Evolutionary conservation across 2,888 invertebrate species (phyloP).

Genomic region (Macaria liturata): DNA sequence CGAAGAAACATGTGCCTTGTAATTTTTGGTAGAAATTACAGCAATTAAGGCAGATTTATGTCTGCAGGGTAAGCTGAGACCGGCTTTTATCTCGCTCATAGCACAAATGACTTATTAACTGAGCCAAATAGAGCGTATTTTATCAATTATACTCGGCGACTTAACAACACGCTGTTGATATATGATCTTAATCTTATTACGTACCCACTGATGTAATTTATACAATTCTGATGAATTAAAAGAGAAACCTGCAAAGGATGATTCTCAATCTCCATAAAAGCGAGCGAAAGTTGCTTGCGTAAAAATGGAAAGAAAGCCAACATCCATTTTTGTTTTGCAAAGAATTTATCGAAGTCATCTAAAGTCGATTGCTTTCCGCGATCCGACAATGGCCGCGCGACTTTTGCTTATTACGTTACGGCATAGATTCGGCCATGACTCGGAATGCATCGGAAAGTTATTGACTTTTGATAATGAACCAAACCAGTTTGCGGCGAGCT

Average conservation of each 20-base stretch:
- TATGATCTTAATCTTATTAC: constrained; percentile 6
- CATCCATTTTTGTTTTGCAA: constrained; percentile 41
- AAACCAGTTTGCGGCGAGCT: constrained; percentile 75
- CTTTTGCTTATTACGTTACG: constrained; percentile 58
- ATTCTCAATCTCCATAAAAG: constrained; percentile 36
- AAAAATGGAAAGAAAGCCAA: constrained; percentile 51
- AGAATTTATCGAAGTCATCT: constrained; percentile 43
- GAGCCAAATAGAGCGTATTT: constrained; percentile 36
- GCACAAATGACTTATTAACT: constrained; percentile 41
- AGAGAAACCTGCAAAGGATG: constrained; percentile 36
- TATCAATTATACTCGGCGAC: constrained; percentile 34
- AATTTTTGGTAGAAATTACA: constrained; percentile 22
- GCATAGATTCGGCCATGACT: constrained; percentile 74
- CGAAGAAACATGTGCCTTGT: constrained; percentile 11
- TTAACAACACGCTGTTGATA: constrained; percentile 7
- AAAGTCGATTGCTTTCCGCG: constrained; percentile 36
- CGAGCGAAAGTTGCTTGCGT: constrained; percentile 52
- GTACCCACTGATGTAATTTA: constrained; percentile 12
- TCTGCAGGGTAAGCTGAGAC: constrained; percentile 13
- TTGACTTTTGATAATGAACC: constrained; percentile 81
- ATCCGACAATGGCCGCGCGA: constrained; percentile 33
- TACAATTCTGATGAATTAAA: constrained; percentile 25
- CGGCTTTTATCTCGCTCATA: constrained; percentile 42
- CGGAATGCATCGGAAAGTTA: constrained; percentile 80
- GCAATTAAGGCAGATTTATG: constrained; percentile 19